Conservation (phyloP, 2,113 vertebrate species). For the Zootoca vivipara region DNA sequence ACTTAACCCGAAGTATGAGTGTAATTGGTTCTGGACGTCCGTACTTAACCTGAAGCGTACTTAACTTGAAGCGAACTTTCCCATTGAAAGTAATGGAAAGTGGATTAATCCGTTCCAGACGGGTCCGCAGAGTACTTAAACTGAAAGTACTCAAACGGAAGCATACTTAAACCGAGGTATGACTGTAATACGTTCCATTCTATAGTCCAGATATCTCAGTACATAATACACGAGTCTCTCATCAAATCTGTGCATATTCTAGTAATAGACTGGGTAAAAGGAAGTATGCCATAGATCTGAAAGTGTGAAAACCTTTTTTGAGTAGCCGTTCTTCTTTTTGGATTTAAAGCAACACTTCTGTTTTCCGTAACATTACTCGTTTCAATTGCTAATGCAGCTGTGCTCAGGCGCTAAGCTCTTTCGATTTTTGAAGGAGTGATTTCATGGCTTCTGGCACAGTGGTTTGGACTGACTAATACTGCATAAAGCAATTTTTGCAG, state of each 20-base stretch:
- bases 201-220: background rate
- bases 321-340: constrained; percentile 39
- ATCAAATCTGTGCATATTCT: background rate
- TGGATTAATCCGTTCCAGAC: too few species aligned
- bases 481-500: constrained; percentile 46
- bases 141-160: too few species aligned
- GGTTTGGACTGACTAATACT: constrained; percentile 35
- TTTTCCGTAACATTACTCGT: constrained; percentile 8
- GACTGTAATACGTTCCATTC: too few species aligned
- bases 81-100: too few species aligned
- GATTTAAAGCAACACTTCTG: constrained; percentile 37
- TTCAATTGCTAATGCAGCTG: constrained; percentile 46
- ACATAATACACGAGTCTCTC: background rate
- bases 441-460: constrained; percentile 41
- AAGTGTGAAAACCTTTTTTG: constrained; percentile 2
- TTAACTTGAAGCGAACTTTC: too few species aligned
- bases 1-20: too few species aligned
- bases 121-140: too few species aligned
- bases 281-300: background rate
- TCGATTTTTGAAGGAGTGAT: constrained; percentile 44
- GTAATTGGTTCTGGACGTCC: too few species aligned
- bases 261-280: background rate
- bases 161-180: too few species aligned
- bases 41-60: too few species aligned
- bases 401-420: constrained; percentile 14